Conservation (phyloP, 1,140 invertebrate species). For the Leptonema lineaticorne region DNA sequence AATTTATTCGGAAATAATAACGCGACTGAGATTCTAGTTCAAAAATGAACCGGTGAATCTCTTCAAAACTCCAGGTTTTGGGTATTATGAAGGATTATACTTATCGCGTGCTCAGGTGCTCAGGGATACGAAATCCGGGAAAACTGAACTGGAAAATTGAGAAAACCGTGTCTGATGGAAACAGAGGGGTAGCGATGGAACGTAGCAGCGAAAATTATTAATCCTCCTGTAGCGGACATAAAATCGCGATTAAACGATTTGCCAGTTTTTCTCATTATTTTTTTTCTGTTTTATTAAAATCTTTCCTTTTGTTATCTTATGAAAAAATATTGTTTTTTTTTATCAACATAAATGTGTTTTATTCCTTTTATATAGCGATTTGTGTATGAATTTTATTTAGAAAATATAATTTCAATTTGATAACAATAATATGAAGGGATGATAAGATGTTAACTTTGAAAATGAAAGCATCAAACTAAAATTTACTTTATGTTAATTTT, state of each 20-base stretch:
- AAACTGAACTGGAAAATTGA: slow-evolving; percentile 26
- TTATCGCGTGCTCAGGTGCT: slow-evolving; percentile 29
- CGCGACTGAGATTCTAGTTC: not conserved
- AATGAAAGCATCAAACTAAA: no score
- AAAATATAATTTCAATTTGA: no score
- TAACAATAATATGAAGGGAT: no score
- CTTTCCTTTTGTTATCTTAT: no score
- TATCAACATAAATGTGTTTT: no score
- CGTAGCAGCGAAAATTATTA: not conserved
- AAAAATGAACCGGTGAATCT: not conserved
- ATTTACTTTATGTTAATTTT: no score
- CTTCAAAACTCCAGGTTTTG: not conserved
- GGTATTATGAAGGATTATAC: slow-evolving; percentile 32
- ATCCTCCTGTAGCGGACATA: not conserved
- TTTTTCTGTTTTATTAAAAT: no score
- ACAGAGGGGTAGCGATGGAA: slow-evolving; percentile 1
- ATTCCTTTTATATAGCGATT: no score
- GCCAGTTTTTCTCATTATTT: no score
- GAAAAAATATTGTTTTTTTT: no score
- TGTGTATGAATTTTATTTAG: no score
- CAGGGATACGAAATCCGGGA: slow-evolving; percentile 15
- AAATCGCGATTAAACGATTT: slow-evolving; percentile 1
- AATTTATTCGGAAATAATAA: not conserved
- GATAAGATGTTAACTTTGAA: no score
- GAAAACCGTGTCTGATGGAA: not conserved